Evolutionary conservation across 2,113 vertebrate species (phyloP).

Genomic region (Spermophilus dauricus): DNA sequence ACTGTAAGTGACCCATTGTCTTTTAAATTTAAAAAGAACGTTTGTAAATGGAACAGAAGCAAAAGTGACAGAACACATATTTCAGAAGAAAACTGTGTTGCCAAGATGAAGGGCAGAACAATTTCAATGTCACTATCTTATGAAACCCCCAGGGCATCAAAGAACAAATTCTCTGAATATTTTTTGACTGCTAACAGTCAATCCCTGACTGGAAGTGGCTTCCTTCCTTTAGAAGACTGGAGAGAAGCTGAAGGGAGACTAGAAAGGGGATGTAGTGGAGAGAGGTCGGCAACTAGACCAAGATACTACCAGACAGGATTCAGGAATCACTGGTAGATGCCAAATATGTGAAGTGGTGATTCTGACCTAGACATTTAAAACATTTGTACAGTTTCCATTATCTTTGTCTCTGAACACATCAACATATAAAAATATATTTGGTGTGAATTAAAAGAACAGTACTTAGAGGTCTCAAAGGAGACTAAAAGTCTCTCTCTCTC

Average conservation of each 20-base stretch:
- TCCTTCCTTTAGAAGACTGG: background rate
- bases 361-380: background rate
- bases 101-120: background rate
- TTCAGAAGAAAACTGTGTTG: background rate
- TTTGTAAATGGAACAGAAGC: background rate
- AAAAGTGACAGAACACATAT: background rate
- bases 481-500: background rate
- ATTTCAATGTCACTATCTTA: background rate
- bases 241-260: background rate
- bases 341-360: background rate
- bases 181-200: background rate
- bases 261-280: background rate
- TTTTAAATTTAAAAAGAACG: slow-evolving; percentile 31
- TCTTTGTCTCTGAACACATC: background rate
- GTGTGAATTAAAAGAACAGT: slow-evolving; percentile 12
- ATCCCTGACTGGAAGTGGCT: background rate
- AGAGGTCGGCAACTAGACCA: background rate
- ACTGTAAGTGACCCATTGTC: background rate
- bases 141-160: background rate
- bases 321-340: background rate
- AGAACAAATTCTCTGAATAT: background rate
- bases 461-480: slow-evolving; percentile 18
- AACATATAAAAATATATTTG: slow-evolving; percentile 7
- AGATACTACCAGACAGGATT: background rate
- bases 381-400: background rate